Conservation (phyloP, 2,888 invertebrate species). For the Melinopterus prodromus region DNA sequence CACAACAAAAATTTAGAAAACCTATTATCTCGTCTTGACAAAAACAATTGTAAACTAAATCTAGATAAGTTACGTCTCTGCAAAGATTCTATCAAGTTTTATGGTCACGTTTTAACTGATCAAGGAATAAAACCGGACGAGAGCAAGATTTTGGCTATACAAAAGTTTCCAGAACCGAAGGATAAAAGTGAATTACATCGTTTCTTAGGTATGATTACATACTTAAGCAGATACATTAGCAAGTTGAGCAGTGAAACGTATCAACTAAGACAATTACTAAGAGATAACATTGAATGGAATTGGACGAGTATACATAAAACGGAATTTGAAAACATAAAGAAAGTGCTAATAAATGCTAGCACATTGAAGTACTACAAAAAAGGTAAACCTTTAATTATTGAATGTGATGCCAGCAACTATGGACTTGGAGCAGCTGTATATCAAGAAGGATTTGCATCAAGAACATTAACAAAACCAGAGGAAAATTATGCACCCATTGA, state of each 20-base stretch:
- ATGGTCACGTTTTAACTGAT: slow-evolving; percentile 21
- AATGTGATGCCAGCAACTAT: slow-evolving; percentile 27
- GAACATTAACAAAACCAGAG: slow-evolving; percentile 32
- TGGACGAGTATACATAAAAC: slow-evolving; percentile 16
- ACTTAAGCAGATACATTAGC: slow-evolving; percentile 28
- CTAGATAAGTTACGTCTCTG: slow-evolving; percentile 28
- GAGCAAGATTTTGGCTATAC: slow-evolving; percentile 21
- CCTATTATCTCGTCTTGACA: slow-evolving; percentile 35
- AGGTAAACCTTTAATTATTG: slow-evolving; percentile 23
- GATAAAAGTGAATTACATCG: slow-evolving; percentile 24
- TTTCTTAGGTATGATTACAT: slow-evolving; percentile 30
- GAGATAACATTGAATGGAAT: slow-evolving; percentile 9
- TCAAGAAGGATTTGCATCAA: slow-evolving; percentile 44
- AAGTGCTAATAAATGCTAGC: slow-evolving; percentile 9
- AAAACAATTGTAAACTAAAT: slow-evolving; percentile 30
- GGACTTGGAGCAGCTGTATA: slow-evolving; percentile 42
- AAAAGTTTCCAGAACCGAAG: slow-evolving; percentile 24
- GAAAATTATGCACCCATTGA: slow-evolving; percentile 34
- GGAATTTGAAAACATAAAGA: slow-evolving; percentile 21
- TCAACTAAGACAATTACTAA: slow-evolving; percentile 15
- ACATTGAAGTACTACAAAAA: slow-evolving; percentile 27
- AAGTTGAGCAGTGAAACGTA: slow-evolving; percentile 19
- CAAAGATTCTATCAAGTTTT: slow-evolving; percentile 10
- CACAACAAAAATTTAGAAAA: slow-evolving; percentile 38
- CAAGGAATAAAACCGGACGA: slow-evolving; percentile 29